phyloP scores from a whole-genome alignment of 2,888 invertebrate genomes.

The Actias luna region DNA sequence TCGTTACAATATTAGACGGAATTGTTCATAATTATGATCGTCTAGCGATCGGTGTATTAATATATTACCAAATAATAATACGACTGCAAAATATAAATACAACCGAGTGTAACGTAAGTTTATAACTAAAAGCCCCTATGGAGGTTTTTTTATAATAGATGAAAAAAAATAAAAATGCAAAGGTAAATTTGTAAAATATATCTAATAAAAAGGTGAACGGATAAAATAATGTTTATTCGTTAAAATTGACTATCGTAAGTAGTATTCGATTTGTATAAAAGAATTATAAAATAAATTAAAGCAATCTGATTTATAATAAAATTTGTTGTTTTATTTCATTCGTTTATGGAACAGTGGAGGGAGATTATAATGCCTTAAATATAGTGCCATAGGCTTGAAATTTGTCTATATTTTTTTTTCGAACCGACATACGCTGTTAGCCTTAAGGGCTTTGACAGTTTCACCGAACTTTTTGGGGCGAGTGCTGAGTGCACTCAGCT shows the following conservation, averaged over 20 bases:
- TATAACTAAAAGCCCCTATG: conserved; percentile 77
- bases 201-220: conserved; percentile 63
- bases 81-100: conserved; percentile 75
- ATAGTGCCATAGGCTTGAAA: no score
- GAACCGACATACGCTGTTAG: no score
- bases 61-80: conserved; percentile 59
- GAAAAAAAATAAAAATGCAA: conserved; percentile 50
- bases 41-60: conserved; percentile 22
- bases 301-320: conserved; percentile 81
- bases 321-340: conserved; percentile 57
- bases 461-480: no score
- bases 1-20: background rate
- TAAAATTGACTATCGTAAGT: conserved; percentile 80
- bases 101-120: conserved; percentile 77
- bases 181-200: conserved; percentile 78
- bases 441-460: no score
- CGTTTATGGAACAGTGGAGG: no score
- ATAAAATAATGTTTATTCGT: conserved; percentile 80
- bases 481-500: no score
- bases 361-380: no score
- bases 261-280: conserved; percentile 83
- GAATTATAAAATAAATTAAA: conserved; percentile 70
- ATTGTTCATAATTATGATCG: background rate
- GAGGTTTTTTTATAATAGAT: conserved; percentile 63
- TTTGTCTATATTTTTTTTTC: no score